These are phyloP conservation scores for Anabacerthia variegaticeps DNA, from an alignment of 2,797 vertebrate species.

Conservation along the genomic window DNA sequence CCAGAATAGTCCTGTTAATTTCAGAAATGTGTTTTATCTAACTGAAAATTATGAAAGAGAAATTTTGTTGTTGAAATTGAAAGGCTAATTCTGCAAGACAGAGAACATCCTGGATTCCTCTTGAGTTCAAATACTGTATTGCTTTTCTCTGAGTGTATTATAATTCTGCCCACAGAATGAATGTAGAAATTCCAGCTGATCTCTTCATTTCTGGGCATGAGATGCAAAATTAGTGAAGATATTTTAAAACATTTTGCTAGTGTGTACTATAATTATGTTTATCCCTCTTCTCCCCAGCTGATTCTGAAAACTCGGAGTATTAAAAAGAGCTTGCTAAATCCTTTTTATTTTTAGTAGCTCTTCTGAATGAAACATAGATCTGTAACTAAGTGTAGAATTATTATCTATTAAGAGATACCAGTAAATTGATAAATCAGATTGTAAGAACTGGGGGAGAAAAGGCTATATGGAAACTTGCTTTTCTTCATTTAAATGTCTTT, in stretches of 20 bases:
- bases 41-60: conserved; percentile 9
- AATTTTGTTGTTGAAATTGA: conserved; percentile 19
- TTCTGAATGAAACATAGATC: not conserved
- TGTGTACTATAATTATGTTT: conserved; percentile 62
- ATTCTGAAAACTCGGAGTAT: conserved; percentile 40
- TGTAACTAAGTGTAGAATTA: not conserved
- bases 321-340: conserved; percentile 54
- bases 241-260: conserved; percentile 61
- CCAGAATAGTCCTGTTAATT: conserved; percentile 43
- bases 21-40: conserved; percentile 20
- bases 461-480: conserved; percentile 27
- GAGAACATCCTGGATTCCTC: conserved; percentile 20
- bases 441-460: not conserved
- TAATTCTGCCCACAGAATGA: conserved; percentile 33
- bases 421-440: conserved; percentile 2
- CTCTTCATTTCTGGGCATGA: conserved; percentile 50
- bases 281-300: conserved; percentile 57
- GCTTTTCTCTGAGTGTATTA: conserved; percentile 2
- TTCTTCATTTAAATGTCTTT: conserved; percentile 40
- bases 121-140: conserved; percentile 21
- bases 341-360: conserved; percentile 32
- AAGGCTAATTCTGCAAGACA: conserved; percentile 29
- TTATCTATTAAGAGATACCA: not conserved
- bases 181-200: conserved; percentile 59
- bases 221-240: conserved; percentile 60